Percentiles rank a stretch among this genome's conserved stretches.
phyloP scores from a whole-genome alignment of 2,113 vertebrate genomes.

The Puma concolor region DNA sequence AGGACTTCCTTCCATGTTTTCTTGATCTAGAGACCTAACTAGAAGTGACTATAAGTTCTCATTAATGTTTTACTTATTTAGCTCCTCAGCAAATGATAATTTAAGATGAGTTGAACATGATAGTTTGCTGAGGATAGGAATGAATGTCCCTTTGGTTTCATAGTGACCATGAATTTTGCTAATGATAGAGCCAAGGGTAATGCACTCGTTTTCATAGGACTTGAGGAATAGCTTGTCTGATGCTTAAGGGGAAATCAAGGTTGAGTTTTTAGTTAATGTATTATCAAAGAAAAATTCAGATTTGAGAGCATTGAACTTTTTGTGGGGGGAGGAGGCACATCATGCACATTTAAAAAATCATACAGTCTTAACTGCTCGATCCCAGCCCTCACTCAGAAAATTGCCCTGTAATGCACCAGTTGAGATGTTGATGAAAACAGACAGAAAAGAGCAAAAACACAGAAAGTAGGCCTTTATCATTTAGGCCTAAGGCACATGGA shows the following conservation, averaged over 20 bases:
- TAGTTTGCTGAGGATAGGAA: neutral
- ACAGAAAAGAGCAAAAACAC: neutral
- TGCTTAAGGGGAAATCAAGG: conserved; percentile 24
- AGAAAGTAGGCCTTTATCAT: neutral
- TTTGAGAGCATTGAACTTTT: neutral
- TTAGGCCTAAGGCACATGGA: neutral
- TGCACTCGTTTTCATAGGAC: neutral
- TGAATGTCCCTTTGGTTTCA: conserved; percentile 25
- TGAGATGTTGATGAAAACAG: neutral
- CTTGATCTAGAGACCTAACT: neutral
- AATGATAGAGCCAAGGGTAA: neutral
- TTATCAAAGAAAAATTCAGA: conserved; percentile 1
- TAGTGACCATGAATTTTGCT: conserved; percentile 15
- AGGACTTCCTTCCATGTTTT: neutral
- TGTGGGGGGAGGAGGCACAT: neutral
- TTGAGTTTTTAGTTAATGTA: neutral
- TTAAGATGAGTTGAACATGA: conserved; percentile 24
- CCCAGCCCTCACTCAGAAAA: neutral
- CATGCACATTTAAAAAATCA: neutral
- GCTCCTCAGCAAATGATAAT: conserved; percentile 18
- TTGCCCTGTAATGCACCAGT: neutral
- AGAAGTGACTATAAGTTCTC: neutral
- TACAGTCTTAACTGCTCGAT: neutral
- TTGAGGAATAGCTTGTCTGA: neutral
- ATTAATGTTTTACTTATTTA: neutral